Evolutionary conservation across 37 sponge, comb jelly and placozoan species (phyloP), one percentile per base, ranked within the genome.

Genomic region (Diacarnus erythraeanus): DNA sequence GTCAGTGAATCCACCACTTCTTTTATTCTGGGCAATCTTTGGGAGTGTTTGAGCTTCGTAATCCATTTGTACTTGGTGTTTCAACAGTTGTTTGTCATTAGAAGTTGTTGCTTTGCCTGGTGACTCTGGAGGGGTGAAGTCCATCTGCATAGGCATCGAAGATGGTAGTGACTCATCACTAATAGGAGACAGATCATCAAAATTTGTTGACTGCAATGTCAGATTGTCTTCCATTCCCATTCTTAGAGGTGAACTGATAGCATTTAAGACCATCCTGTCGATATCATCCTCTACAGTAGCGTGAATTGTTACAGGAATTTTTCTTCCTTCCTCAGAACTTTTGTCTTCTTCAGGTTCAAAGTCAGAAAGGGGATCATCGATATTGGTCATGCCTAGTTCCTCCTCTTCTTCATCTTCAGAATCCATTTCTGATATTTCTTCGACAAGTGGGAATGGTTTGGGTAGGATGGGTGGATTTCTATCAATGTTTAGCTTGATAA

Each of bases 321-420:
- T 25, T 12, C 51, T 12, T 15, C 51, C 12, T 12, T 31, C 39
- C 22, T 4, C 70, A 12, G 37, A 64, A 36, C 36, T 43, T 34
- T 64, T 23, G 3, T 59, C 64, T 25, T 42, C 26, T 64, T 44
- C 67, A 6, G 40, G 76, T 4, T 83, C 83, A 26, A 54, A 59
- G 31, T 84, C 84, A 0, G 84, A 77, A 35, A 84, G 15, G n/a
- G 68, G 25, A 57, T 84, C 84, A 36, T 84, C 84, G 44, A 86
- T 86, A 66, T 86, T 86, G 33, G 87, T 86, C 1, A 86, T 39
- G 20, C 71, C 74, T 5, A 72, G 18, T 8, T 85, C 80, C 42
- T 80, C 87, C 3, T 79, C 79, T 30, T 77, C 78, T 57, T 63
- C 86, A 9, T 84, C 77, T 36, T 84, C 78, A 0, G 18, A 5